Evolutionary conservation across 2,113 vertebrate genomes (phyloP).

Genomic region (Callaeas wilsoni): DNA sequence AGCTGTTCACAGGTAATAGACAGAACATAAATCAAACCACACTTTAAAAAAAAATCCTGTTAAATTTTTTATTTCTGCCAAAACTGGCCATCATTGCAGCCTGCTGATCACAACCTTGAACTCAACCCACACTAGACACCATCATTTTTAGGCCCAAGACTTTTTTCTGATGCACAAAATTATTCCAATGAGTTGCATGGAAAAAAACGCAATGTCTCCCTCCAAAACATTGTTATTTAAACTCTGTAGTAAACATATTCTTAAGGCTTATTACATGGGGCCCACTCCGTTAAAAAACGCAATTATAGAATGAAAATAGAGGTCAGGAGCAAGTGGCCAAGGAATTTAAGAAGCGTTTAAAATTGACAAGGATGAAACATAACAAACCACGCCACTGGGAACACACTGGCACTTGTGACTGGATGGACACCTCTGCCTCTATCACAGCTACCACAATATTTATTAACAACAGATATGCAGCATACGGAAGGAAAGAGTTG

Average conservation of each 20-base stretch:
- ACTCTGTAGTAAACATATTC: not conserved
- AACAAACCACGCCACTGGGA: not conserved
- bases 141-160: not conserved
- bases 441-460: not conserved
- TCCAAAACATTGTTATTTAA: not conserved
- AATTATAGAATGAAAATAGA: not conserved
- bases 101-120: not conserved
- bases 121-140: not conserved
- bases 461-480: not conserved
- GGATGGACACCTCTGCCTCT: not conserved
- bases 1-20: not conserved
- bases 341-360: not conserved
- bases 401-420: not conserved
- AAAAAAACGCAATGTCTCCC: not conserved
- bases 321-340: not conserved
- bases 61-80: not conserved
- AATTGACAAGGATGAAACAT: not conserved
- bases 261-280: not conserved
- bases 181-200: fast-evolving
- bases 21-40: not conserved
- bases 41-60: not conserved
- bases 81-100: not conserved
- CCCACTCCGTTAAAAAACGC: not conserved
- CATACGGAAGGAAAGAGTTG: fast-evolving
- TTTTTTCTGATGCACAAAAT: not conserved